Evolutionary conservation across 2,797 vertebrate genomes (phyloP).

Genomic region (Zenarchopterus dispar): DNA sequence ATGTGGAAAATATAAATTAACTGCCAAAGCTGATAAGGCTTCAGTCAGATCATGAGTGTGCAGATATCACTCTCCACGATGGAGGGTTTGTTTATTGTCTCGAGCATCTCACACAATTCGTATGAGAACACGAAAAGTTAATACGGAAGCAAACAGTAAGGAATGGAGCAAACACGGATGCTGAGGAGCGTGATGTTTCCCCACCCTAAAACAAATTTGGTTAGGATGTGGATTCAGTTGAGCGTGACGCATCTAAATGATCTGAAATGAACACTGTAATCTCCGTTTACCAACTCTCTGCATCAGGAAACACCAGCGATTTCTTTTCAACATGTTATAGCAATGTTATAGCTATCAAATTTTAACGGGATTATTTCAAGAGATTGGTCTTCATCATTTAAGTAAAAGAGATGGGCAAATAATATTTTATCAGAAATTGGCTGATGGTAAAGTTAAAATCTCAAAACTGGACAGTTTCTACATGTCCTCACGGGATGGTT

Average conservation of each 20-base stretch:
- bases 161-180: slow-evolving; percentile 33
- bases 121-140: slow-evolving; percentile 28
- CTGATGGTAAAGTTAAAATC: no score
- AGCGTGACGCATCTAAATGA: not conserved
- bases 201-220: slow-evolving; percentile 30
- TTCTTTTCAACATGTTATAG: no score
- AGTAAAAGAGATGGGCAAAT: no score
- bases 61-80: not conserved
- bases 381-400: no score
- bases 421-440: no score
- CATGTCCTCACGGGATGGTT: no score
- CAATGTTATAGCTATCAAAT: no score
- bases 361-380: no score
- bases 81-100: slow-evolving; percentile 7
- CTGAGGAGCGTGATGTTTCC: not conserved
- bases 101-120: slow-evolving; percentile 7
- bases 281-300: not conserved
- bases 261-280: not conserved
- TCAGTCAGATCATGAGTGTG: no score
- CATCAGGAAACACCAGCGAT: not conserved
- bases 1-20: not conserved
- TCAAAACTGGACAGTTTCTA: no score
- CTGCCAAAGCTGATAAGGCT: no score
- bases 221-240: not conserved
- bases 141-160: slow-evolving; percentile 9